Conservation (phyloP, 1,140 invertebrate species). For the Hypsibius dujardini region DNA sequence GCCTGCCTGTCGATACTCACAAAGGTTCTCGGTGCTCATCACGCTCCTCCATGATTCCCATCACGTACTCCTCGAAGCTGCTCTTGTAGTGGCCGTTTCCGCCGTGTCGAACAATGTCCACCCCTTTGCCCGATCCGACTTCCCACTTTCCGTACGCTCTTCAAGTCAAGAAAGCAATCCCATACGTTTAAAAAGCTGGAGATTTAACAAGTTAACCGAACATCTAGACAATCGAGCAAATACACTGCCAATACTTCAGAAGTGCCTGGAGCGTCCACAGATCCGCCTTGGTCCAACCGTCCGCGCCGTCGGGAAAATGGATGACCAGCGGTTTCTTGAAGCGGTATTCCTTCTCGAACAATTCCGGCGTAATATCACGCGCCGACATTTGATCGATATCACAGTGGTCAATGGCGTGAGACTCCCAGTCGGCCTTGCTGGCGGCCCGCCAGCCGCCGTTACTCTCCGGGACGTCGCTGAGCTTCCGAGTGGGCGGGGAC, state of each 20-base stretch:
- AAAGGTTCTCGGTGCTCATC: slow-evolving; percentile 24
- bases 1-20: too few relatives aligned
- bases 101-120: slow-evolving; percentile 29
- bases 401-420: slow-evolving; percentile 25
- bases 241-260: too few relatives aligned
- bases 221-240: too few relatives aligned
- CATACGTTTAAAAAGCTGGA: neutral
- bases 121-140: slow-evolving; percentile 26
- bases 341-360: slow-evolving; percentile 28
- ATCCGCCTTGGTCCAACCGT: slow-evolving; percentile 27
- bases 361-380: slow-evolving; percentile 23
- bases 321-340: slow-evolving; percentile 29
- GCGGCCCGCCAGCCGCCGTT: slow-evolving; percentile 26
- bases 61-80: slow-evolving; percentile 27
- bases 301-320: slow-evolving; percentile 28
- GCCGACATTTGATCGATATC: slow-evolving; percentile 25
- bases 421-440: slow-evolving; percentile 20
- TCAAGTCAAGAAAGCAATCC: slow-evolving; percentile 22
- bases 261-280: slow-evolving; percentile 25
- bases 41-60: slow-evolving; percentile 24
- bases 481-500: neutral
- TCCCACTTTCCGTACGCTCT: slow-evolving; percentile 27
- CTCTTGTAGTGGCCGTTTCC: slow-evolving; percentile 27
- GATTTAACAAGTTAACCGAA: too few relatives aligned
- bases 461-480: neutral